Base-by-base conservation (phyloP, 2,113 vertebrate species). In the Lepus europaeus region DNA sequence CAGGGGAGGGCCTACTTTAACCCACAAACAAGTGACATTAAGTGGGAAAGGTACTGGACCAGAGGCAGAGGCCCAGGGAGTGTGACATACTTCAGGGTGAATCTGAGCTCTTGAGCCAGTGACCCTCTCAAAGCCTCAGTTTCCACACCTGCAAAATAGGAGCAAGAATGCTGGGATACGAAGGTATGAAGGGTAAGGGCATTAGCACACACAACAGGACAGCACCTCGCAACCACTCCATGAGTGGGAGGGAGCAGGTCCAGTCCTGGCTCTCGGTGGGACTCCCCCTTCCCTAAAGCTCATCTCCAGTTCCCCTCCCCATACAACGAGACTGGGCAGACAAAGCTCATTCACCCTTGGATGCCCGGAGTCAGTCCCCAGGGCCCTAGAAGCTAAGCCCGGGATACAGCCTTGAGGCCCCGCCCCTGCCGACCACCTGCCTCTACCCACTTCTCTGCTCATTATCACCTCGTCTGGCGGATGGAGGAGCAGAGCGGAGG, bases 401-500 rank as follows among this genome's bases (percentile, higher is more conserved):
- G 77, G 69, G 88, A 23, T 14, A 20, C 7, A 19, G 77, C 22
- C 23, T 29, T 7, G 16, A 64, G 16, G 9, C 70, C 25, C 56
- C 25, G 49, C 29, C 74, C 33, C 64, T 90, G 49, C n/a, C 66
- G 87, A 45, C 86, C 76, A 73, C 91, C 93, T 70, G 72, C 84
- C 89, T 93, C 83, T 96, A 87, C 27, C 94, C 87, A 80, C 70
- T 95, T 96, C 81, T 95, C 91, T 94, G 93, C 39, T 97, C 92
- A 95, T 97, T 97, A 96, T 95, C 97, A 97, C 96, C 89, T 95
- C 90, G 77, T 77, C 84, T 16, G 31, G 92, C 86, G n/a, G 76
- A 73, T 10, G 36, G 76, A 93, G 66, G 92, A 74, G 90, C 82
- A 73, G 91, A 49, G 45, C 74, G 90, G 36, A 96, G 82, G 95